Evolutionary conservation across 1,140 invertebrate species (phyloP).

Genomic region (Phocides pigmalion): DNA sequence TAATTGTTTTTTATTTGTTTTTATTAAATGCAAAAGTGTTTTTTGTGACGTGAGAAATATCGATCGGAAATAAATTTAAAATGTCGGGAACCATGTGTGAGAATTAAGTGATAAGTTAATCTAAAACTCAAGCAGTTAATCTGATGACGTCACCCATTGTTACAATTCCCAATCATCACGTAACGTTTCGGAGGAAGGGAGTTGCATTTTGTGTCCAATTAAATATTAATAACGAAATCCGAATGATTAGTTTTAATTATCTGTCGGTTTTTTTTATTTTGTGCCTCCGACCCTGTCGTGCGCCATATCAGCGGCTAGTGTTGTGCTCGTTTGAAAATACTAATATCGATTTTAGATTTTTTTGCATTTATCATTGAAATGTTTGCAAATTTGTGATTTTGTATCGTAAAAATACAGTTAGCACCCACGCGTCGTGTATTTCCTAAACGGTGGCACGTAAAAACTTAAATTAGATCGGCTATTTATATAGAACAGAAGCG

Average conservation of each 20-base stretch:
- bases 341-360: slow-evolving; percentile 47
- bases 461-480: slow-evolving; percentile 49
- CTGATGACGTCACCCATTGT: slow-evolving; percentile 57
- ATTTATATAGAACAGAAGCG: slow-evolving; percentile 46
- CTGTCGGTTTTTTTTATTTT: slow-evolving; percentile 40
- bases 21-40: not conserved
- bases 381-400: slow-evolving; percentile 1
- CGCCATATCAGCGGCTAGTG: slow-evolving; percentile 61
- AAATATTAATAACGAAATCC: slow-evolving; percentile 17
- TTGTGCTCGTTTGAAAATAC: slow-evolving; percentile 41
- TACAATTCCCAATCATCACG: slow-evolving; percentile 27
- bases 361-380: slow-evolving; percentile 22
- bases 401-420: slow-evolving; percentile 15
- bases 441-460: slow-evolving; percentile 38
- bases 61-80: slow-evolving; percentile 8
- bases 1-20: too few relatives aligned
- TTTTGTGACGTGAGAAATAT: not conserved
- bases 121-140: slow-evolving; percentile 15
- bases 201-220: slow-evolving; percentile 15
- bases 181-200: slow-evolving; percentile 17
- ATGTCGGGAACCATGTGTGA: slow-evolving; percentile 25
- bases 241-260: slow-evolving; percentile 23
- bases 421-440: slow-evolving; percentile 36
- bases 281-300: slow-evolving; percentile 43
- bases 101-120: not conserved